Conservation (phyloP, 2,888 invertebrate genomes). For the Drosophila anceps region DNA sequence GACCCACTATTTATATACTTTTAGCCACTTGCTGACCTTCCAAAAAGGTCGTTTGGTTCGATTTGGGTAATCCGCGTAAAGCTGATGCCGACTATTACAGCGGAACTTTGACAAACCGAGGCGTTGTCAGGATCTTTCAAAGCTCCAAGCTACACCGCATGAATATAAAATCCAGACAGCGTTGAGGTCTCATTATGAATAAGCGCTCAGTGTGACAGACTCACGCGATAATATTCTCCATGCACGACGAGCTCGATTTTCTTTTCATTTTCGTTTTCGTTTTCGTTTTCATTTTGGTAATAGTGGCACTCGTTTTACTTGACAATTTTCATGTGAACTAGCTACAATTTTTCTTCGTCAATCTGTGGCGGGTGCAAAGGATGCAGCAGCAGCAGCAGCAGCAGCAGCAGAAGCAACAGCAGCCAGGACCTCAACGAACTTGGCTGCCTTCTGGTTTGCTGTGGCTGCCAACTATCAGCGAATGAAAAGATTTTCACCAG, state of each 20-base stretch:
- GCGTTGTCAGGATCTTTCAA: slow-evolving; percentile 5
- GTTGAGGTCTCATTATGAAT: slow-evolving; percentile 47
- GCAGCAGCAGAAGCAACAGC: slow-evolving; percentile 15
- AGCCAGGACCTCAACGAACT: slow-evolving; percentile 52
- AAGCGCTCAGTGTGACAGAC: slow-evolving; percentile 39
- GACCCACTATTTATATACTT: too few species aligned
- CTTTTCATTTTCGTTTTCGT: slow-evolving; percentile 50
- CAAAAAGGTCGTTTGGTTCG: slow-evolving; percentile 1
- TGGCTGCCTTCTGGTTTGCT: slow-evolving; percentile 43
- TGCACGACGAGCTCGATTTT: slow-evolving; percentile 73
- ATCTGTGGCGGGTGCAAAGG: slow-evolving; percentile 25
- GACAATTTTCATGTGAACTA: slow-evolving; percentile 74
- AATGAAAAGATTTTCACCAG: slow-evolving; percentile 65
- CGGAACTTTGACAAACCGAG: slow-evolving; percentile 19
- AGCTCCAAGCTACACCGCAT: slow-evolving; percentile 31
- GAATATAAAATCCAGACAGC: slow-evolving; percentile 62
- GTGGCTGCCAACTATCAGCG: slow-evolving; percentile 63
- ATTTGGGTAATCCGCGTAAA: slow-evolving; percentile 10
- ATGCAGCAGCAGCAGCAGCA: slow-evolving; percentile 15
- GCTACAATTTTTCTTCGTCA: slow-evolving; percentile 78
- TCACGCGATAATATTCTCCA: slow-evolving; percentile 53
- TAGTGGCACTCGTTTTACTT: slow-evolving; percentile 67
- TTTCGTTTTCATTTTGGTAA: slow-evolving; percentile 76
- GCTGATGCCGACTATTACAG: slow-evolving; percentile 18
- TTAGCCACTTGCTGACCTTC: not conserved